Percentiles rank a stretch among this genome's conserved stretches.
These are phyloP conservation scores for Arenaria interpres DNA, from an alignment of 2,113 vertebrate species.

Conservation along the genomic window DNA sequence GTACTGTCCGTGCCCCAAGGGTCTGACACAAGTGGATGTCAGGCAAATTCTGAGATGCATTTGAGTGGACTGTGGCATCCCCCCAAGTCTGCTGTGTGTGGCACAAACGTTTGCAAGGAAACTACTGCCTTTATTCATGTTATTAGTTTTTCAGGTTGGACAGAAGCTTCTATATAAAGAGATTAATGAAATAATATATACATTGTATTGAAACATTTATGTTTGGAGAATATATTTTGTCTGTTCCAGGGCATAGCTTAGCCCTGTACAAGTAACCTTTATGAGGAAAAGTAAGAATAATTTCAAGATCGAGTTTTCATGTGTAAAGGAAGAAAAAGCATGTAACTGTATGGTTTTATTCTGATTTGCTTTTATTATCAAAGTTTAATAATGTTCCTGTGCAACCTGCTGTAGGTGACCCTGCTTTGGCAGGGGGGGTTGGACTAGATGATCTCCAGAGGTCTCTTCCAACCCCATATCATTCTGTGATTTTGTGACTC, in stretches of 20 bases:
- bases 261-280: neutral
- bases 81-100: neutral
- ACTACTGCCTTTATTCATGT: neutral
- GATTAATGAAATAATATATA: neutral
- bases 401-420: too few species aligned
- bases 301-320: neutral
- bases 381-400: too few species aligned
- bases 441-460: too few species aligned
- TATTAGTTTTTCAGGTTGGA: neutral
- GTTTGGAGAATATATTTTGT: neutral
- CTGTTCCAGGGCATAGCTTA: neutral
- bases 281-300: neutral
- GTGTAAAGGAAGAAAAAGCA: neutral
- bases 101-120: neutral
- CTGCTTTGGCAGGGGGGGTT: too few species aligned
- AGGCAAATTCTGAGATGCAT: neutral
- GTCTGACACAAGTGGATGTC: too few species aligned
- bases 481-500: too few species aligned
- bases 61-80: neutral
- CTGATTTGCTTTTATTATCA: neutral
- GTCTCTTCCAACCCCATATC: too few species aligned
- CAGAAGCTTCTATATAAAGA: neutral
- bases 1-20: neutral
- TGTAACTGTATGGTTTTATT: neutral
- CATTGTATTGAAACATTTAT: accelerated